phyloP scores from a whole-genome alignment of 2,113 vertebrate species.

The Corapipo altera region DNA sequence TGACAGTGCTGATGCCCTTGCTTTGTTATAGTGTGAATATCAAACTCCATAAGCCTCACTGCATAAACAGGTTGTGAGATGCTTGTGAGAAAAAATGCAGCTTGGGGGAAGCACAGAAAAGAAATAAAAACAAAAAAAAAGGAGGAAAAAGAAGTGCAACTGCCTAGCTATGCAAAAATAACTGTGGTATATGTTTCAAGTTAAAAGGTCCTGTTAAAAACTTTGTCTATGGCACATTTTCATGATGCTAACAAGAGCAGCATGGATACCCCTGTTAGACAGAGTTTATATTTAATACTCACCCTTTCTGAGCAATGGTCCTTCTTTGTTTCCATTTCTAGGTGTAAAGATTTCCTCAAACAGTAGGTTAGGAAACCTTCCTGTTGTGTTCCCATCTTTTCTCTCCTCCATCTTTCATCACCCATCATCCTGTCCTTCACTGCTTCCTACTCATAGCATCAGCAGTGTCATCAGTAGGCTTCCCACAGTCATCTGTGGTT shows the following conservation, averaged over 20 bases:
- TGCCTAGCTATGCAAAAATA: neutral
- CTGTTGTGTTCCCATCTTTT: neutral
- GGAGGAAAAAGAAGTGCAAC: neutral
- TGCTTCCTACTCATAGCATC: neutral
- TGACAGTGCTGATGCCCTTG: neutral
- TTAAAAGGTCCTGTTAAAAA: neutral
- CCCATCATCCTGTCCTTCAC: neutral
- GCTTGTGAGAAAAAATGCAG: neutral
- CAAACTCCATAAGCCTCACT: neutral
- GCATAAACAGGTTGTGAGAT: neutral
- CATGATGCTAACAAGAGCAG: neutral
- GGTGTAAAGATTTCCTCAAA: neutral
- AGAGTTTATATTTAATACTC: neutral
- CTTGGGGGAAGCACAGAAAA: neutral
- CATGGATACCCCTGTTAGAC: neutral
- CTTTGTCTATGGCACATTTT: neutral
- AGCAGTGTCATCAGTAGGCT: neutral
- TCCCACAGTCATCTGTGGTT: neutral
- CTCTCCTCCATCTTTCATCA: neutral
- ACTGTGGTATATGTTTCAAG: neutral
- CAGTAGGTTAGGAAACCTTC: neutral
- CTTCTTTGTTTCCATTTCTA: neutral
- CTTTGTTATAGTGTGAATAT: neutral
- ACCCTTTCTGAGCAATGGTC: rapidly evolving
- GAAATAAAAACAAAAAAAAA: rapidly evolving